Evolutionary conservation across 1,140 invertebrate genomes (phyloP), one percentile per base, ranked within the genome.

Genomic region (Drosophila nigromelanica): DNA sequence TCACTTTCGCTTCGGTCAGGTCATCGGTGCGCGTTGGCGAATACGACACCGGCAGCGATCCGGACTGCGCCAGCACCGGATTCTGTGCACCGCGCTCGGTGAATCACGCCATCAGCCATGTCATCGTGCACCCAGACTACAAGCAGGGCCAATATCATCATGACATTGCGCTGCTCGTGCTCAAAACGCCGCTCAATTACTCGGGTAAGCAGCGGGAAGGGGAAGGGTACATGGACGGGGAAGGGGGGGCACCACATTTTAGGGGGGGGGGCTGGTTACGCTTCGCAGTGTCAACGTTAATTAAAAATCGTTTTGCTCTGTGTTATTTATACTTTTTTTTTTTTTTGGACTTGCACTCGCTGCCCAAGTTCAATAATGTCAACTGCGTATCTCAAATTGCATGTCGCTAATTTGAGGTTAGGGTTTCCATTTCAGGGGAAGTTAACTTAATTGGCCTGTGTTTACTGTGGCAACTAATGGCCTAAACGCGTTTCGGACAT

Each of bases 111-210:
- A 94, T 95, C 50, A 94, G 93, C 73, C 94, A 94, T 74, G 94
- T 95, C 1, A 93, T 95, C 11, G 94, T 95, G 0, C 95, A 96
- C 91, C 95, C 95, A 1, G 94, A 94, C 30, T 95, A 95, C 71
- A 93, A 95, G 64, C 93, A 94, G 76, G 94, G 94, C 82, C 94
- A 94, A 72, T 96, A 94, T 89, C 92, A 94, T 76, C 93, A 96
- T 76, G 95, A 96, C 80, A 94, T 96, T 60, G 95, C 95, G 1
- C 89, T 96, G 24, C 90, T 96, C 6, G 93, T 95, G 30, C 89
- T 95, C 1, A 94, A 94, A 85, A 92, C 93, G 3, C 93, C 94
- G 47, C 93, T 95, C 21, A 95, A 95, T 87, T 95, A 93, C 86
- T 94, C 95, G 80, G 93, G 95, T 95, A 91, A 92, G 89, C 82